Conservation (phyloP, 2,888 invertebrate species). For the Crematogaster levior region DNA sequence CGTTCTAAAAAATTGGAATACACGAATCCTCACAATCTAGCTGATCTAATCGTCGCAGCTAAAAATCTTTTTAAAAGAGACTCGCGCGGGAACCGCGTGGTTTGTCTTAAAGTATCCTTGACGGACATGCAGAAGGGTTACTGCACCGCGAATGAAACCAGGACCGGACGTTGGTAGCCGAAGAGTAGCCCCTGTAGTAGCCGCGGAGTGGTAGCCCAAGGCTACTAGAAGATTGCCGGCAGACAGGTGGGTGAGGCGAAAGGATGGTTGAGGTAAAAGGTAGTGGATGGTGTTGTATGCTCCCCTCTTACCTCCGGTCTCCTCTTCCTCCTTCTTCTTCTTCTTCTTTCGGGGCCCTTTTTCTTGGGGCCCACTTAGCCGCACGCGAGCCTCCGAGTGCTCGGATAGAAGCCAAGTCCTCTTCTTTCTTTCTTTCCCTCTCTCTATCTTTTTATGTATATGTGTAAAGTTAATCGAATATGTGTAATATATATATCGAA, state of each 20-base stretch:
- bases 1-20: not conserved
- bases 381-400: constrained; percentile 83
- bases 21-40: not conserved
- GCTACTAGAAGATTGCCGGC: constrained; percentile 86
- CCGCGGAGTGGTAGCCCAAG: constrained; percentile 85
- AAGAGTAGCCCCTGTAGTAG: constrained; percentile 85
- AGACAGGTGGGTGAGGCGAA: constrained; percentile 85
- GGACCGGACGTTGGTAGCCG: constrained; percentile 83
- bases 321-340: constrained; percentile 58
- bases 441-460: constrained; percentile 57
- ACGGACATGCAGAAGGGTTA: constrained; percentile 68
- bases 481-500: constrained; percentile 3
- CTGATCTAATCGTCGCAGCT: not conserved
- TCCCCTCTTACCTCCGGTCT: constrained; percentile 57
- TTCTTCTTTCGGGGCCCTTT: constrained; percentile 76
- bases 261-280: constrained; percentile 79
- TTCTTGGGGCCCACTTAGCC: constrained; percentile 83
- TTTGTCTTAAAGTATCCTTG: constrained; percentile 62
- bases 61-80: constrained; percentile 9
- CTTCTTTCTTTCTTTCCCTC: constrained; percentile 29
- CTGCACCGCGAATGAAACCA: constrained; percentile 73
- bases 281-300: constrained; percentile 70
- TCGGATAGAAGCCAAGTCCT: constrained; percentile 69
- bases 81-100: constrained; percentile 32
- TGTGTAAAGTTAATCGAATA: too few relatives aligned